A percentile compares a stretch with the other conserved stretches of the same genome.
Evolutionary conservation across 2,888 invertebrate species (phyloP).

Genomic region (Spodoptera picta): DNA sequence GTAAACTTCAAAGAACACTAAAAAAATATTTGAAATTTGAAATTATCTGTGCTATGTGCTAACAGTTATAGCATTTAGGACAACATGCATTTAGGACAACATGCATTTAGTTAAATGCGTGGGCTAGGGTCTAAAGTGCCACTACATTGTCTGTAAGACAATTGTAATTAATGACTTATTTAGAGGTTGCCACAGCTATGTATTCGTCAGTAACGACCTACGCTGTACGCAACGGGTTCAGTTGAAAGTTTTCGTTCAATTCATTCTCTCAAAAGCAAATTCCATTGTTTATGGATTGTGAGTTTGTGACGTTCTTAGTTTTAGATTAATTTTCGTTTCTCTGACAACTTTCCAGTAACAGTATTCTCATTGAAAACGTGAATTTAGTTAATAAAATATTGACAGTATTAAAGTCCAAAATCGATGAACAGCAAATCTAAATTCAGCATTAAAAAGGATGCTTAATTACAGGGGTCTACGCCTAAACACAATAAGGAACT

Average conservation of each 20-base stretch:
- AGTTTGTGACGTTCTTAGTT: too few species aligned
- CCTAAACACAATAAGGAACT: slow-evolving; percentile 3
- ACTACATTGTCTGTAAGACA: slow-evolving; percentile 61
- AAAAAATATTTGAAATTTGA: too few species aligned
- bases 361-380: too few species aligned
- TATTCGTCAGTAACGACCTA: slow-evolving; percentile 44
- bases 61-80: slow-evolving; percentile 39
- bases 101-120: slow-evolving; percentile 50
- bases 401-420: too few species aligned
- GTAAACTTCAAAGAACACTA: too few species aligned
- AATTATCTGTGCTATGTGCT: not conserved
- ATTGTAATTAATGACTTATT: slow-evolving; percentile 74
- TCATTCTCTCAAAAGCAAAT: not conserved
- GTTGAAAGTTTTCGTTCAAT: slow-evolving; percentile 11
- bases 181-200: slow-evolving; percentile 56
- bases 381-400: too few species aligned
- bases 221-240: slow-evolving; percentile 22
- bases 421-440: too few species aligned
- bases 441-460: too few species aligned
- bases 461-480: not conserved
- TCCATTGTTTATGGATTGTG: too few species aligned
- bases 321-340: too few species aligned
- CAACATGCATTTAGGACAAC: slow-evolving; percentile 38
- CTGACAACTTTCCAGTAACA: too few species aligned
- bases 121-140: slow-evolving; percentile 55